Percentiles rank a stretch among this genome's conserved stretches.
Evolutionary conservation across 2,113 vertebrate genomes (phyloP).

Genomic region (Entomyzon cyanotis): DNA sequence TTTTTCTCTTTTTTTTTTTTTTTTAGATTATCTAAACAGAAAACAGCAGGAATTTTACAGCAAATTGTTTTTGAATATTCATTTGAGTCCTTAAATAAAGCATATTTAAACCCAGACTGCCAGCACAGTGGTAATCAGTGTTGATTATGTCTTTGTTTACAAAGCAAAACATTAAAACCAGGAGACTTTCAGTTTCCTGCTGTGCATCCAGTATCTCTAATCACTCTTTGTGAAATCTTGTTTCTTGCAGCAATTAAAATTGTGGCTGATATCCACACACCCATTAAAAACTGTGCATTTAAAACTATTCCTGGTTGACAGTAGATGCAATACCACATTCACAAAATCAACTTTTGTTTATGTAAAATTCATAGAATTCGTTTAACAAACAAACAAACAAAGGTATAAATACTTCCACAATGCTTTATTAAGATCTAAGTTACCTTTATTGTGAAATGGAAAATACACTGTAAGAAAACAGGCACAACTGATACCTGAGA

Average conservation of each 20-base stretch:
- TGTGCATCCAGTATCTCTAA: not conserved
- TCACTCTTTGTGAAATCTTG: not conserved
- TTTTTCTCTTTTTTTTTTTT: rapidly evolving
- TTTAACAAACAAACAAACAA: not conserved
- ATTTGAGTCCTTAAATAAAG: not conserved
- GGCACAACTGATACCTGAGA: not conserved
- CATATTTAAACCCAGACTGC: not conserved
- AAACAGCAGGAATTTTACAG: not conserved
- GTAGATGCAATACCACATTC: not conserved
- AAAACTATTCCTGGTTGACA: not conserved
- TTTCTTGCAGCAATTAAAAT: not conserved
- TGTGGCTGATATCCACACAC: not conserved
- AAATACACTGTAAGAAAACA: not conserved
- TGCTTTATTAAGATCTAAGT: not conserved
- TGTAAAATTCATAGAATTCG: not conserved
- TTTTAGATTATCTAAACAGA: not conserved
- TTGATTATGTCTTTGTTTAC: not conserved
- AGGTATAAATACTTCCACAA: not conserved
- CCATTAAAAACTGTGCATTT: not conserved
- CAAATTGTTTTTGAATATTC: not conserved
- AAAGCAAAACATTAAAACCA: not conserved
- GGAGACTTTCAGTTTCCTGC: not conserved
- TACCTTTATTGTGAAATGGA: not conserved
- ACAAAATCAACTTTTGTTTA: not conserved
- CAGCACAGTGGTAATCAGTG: not conserved